phyloP scores from a whole-genome alignment of 2,888 invertebrate genomes.

The Diadegma fenestrale region DNA sequence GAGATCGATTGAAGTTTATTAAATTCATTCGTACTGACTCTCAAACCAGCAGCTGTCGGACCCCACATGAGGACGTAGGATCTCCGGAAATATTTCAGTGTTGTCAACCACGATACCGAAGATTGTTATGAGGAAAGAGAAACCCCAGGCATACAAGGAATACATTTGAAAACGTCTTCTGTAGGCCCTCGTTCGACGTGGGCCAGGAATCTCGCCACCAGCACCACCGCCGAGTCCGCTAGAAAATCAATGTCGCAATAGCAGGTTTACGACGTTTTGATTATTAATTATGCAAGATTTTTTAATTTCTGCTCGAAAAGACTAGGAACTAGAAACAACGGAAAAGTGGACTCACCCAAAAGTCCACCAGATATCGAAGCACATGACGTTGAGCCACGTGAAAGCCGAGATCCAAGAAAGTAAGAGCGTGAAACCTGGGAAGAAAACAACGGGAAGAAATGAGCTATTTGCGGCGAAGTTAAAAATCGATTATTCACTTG shows the following conservation, averaged over 20 bases:
- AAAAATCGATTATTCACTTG: background rate
- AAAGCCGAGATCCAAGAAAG: constrained; percentile 90
- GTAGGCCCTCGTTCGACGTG: constrained; percentile 66
- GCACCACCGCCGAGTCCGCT: constrained; percentile 85
- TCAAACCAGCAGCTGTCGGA: constrained; percentile 89
- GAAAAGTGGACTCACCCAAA: too few relatives aligned
- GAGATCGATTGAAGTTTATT: background rate
- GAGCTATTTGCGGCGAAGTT: background rate
- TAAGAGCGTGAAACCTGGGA: constrained; percentile 88
- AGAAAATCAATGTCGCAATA: constrained; percentile 75
- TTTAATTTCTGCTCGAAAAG: background rate
- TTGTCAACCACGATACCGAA: constrained; percentile 87
- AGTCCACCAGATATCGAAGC: constrained; percentile 93
- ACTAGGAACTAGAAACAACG: too few relatives aligned
- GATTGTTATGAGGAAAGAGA: constrained; percentile 87
- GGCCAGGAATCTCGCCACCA: constrained; percentile 78
- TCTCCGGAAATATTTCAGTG: constrained; percentile 84
- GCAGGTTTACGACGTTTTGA: background rate
- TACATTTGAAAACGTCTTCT: constrained; percentile 88
- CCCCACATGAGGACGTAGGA: constrained; percentile 88
- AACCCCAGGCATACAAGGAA: constrained; percentile 90
- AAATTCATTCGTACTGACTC: constrained; percentile 84
- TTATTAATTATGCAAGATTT: background rate
- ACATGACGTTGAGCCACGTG: constrained; percentile 92
- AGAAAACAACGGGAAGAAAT: background rate